A percentile compares a stretch with the other conserved stretches of the same genome.
Evolutionary conservation across 1,140 invertebrate genomes (phyloP).

Genomic region (Drosophila tristis): DNA sequence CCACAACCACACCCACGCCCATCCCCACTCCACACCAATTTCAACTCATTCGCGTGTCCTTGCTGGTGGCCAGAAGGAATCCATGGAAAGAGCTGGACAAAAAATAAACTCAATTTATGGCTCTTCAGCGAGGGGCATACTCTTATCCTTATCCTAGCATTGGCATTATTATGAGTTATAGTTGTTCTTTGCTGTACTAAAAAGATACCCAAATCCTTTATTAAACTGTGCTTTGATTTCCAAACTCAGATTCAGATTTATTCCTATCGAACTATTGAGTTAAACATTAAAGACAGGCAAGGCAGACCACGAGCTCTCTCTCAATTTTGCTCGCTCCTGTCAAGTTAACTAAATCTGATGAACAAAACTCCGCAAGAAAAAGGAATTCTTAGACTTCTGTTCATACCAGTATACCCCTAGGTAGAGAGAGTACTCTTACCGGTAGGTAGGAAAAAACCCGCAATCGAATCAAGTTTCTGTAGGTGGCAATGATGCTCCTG

Average conservation of each 20-base stretch:
- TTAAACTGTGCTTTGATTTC: too few relatives aligned
- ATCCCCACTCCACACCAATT: conserved; percentile 25
- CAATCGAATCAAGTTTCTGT: conserved; percentile 24
- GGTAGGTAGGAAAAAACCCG: neutral
- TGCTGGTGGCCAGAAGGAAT: conserved; percentile 10
- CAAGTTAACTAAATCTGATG: neutral
- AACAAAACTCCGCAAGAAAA: neutral
- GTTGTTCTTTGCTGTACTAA: too few relatives aligned
- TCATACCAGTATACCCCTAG: neutral
- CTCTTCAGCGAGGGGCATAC: neutral
- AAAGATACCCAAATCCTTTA: too few relatives aligned
- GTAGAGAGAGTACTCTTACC: conserved; percentile 10
- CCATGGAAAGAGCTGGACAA: conserved; percentile 7
- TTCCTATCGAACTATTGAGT: too few relatives aligned
- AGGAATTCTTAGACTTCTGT: neutral
- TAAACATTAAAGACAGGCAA: too few relatives aligned
- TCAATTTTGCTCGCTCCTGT: neutral
- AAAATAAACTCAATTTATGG: conserved; percentile 5
- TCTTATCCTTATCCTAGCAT: neutral
- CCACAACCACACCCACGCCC: neutral
- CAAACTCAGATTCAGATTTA: too few relatives aligned
- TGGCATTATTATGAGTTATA: too few relatives aligned
- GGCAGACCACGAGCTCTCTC: neutral
- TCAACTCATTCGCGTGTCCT: conserved; percentile 26
- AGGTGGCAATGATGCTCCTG: conserved; percentile 16